Conservation (phyloP, 2,113 vertebrate species). For the Syrmaticus mikado region DNA sequence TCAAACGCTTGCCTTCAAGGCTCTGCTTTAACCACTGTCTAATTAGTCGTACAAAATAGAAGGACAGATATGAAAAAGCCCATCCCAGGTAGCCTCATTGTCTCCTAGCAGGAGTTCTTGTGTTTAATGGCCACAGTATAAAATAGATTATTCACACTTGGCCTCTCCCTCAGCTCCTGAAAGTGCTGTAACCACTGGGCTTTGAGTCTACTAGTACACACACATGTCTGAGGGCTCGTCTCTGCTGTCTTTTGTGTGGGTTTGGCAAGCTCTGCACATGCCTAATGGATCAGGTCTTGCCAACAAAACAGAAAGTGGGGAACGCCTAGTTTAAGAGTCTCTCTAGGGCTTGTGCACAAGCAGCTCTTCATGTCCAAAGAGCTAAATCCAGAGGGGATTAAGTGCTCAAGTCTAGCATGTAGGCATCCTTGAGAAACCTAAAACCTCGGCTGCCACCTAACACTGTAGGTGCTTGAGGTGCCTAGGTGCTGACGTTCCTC, state of each 20-base stretch:
- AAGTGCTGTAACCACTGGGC: not conserved
- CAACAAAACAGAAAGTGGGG: not conserved
- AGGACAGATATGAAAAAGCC: not conserved
- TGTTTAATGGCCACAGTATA: not conserved
- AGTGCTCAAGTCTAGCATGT: conserved; percentile 2
- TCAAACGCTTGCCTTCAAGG: not conserved
- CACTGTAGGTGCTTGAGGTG: not conserved
- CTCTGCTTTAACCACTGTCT: not conserved
- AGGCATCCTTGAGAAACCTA: conserved; percentile 52
- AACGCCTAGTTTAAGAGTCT: conserved; percentile 42
- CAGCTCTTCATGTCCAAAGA: conserved; percentile 32
- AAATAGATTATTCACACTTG: not conserved
- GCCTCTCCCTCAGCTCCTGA: conserved; percentile 23
- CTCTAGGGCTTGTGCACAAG: conserved; percentile 8
- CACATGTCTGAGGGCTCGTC: conserved; percentile 46
- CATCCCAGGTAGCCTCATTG: not conserved
- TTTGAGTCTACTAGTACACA: not conserved
- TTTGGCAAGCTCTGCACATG: conserved; percentile 59
- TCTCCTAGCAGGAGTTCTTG: not conserved
- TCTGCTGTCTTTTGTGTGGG: conserved; percentile 61
- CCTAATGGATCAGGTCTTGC: conserved; percentile 27
- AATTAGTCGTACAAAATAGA: not conserved
- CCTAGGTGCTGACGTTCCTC: not conserved
- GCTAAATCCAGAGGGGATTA: conserved; percentile 52
- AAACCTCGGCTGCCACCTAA: conserved; percentile 54